These are phyloP conservation scores for Drosophila suboccidentalis DNA, from an alignment of 2,888 invertebrate genomes.

Conservation along the genomic window DNA sequence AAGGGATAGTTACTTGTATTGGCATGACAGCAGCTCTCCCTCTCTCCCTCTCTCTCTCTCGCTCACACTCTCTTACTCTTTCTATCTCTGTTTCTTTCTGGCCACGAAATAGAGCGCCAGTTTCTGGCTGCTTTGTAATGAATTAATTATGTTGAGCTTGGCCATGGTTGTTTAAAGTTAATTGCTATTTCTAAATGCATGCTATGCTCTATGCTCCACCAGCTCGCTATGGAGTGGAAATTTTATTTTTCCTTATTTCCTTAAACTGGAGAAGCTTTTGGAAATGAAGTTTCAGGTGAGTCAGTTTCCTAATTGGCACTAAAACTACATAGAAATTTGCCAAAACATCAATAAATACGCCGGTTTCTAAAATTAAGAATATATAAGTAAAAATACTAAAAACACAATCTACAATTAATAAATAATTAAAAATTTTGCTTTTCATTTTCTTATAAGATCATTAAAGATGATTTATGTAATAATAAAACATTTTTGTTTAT, in stretches of 20 bases:
- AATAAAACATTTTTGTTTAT: too few species aligned
- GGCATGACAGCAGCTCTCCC: conserved; percentile 32
- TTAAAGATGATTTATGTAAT: not conserved
- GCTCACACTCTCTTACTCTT: not conserved
- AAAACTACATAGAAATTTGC: not conserved
- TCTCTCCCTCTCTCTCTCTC: not conserved
- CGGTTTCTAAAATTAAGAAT: too few species aligned
- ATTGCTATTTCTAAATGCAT: conserved; percentile 69
- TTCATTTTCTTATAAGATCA: not conserved
- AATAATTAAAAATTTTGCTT: not conserved
- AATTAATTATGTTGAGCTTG: conserved; percentile 67
- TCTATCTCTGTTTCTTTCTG: conserved; percentile 23
- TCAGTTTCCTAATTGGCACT: not conserved
- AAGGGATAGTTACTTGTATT: conserved; percentile 48
- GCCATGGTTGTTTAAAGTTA: conserved; percentile 64
- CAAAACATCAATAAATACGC: too few species aligned
- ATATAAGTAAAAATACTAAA: too few species aligned
- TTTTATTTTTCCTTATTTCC: conserved; percentile 24
- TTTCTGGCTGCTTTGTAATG: conserved; percentile 45
- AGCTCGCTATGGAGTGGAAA: conserved; percentile 25
- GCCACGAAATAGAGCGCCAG: conserved; percentile 41
- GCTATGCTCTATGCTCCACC: conserved; percentile 23
- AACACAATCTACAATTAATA: too few species aligned
- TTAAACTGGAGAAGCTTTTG: conserved; percentile 35
- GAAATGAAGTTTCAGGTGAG: conserved; percentile 6